phyloP scores from a whole-genome alignment of 2,113 vertebrate genomes.

The Scolopax mira region DNA sequence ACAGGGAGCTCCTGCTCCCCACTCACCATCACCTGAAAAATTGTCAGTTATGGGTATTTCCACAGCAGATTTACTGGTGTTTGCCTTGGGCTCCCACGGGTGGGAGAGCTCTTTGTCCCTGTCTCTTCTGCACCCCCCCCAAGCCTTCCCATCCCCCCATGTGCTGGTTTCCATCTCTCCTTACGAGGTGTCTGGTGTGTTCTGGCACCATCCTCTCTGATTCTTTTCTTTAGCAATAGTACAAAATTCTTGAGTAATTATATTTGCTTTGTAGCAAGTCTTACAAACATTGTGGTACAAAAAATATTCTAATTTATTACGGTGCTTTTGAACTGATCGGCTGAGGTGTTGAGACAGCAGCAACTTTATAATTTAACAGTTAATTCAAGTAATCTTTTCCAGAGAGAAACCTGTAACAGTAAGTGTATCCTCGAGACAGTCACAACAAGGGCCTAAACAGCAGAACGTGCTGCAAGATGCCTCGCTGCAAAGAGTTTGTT shows the following conservation, averaged over 20 bases:
- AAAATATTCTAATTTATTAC: neutral
- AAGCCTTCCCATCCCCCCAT: rapidly evolving
- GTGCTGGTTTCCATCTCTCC: neutral
- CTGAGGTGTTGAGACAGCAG: neutral
- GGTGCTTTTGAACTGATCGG: neutral
- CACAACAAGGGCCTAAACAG: neutral
- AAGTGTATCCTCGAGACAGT: neutral
- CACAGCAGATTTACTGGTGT: no score
- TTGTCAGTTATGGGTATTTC: neutral
- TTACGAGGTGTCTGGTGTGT: rapidly evolving
- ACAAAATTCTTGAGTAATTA: neutral
- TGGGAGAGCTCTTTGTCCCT: neutral
- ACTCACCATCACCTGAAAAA: neutral
- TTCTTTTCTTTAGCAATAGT: neutral
- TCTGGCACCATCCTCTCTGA: neutral
- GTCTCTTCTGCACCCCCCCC: neutral
- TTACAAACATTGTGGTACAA: neutral
- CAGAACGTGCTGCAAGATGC: neutral
- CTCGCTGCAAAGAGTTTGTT: neutral
- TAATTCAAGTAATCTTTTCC: neutral
- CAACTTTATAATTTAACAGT: neutral
- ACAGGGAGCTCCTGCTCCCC: rapidly evolving
- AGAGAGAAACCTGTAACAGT: neutral
- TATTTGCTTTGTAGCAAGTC: neutral
- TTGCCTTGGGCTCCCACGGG: neutral